Conservation (phyloP, 2,888 invertebrate species). For the Auanema sp. region DNA sequence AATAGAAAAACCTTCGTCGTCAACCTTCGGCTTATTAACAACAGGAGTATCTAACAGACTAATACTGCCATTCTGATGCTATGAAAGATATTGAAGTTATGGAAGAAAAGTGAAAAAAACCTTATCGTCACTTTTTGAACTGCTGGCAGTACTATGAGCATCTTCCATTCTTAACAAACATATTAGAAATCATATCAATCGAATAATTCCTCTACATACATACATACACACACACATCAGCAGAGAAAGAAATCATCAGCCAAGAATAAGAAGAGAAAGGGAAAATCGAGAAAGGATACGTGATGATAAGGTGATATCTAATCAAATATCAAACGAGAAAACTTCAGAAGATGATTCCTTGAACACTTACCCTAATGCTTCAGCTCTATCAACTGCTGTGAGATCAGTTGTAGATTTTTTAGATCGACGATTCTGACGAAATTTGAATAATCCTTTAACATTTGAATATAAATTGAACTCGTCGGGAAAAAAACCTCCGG, state of each 20-base stretch:
- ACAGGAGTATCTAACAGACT: conserved; percentile 31
- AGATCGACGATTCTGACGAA: conserved; percentile 20
- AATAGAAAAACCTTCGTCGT: conserved; percentile 41
- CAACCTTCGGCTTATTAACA: conserved; percentile 21
- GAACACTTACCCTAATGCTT: conserved; percentile 1
- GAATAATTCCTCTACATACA: too few species aligned
- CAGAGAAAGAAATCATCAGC: too few species aligned
- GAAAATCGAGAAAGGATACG: too few species aligned
- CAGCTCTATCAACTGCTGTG: not conserved
- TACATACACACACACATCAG: too few species aligned
- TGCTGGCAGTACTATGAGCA: conserved; percentile 51
- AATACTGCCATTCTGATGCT: conserved; percentile 13
- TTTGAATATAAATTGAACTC: not conserved
- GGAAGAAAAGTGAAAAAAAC: conserved; percentile 10
- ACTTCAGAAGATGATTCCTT: too few species aligned
- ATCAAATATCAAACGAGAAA: too few species aligned
- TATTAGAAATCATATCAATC: too few species aligned
- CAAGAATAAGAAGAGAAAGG: too few species aligned
- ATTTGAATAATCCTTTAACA: conserved; percentile 21
- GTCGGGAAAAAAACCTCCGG: not conserved
- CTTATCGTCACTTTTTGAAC: conserved; percentile 54
- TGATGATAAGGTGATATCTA: too few species aligned
- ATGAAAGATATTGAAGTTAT: not conserved
- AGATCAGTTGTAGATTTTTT: conserved; percentile 21
- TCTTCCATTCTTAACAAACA: conserved; percentile 47